Evolutionary conservation across 2,888 invertebrate genomes (phyloP).

Genomic region (Entomobrya proxima): DNA sequence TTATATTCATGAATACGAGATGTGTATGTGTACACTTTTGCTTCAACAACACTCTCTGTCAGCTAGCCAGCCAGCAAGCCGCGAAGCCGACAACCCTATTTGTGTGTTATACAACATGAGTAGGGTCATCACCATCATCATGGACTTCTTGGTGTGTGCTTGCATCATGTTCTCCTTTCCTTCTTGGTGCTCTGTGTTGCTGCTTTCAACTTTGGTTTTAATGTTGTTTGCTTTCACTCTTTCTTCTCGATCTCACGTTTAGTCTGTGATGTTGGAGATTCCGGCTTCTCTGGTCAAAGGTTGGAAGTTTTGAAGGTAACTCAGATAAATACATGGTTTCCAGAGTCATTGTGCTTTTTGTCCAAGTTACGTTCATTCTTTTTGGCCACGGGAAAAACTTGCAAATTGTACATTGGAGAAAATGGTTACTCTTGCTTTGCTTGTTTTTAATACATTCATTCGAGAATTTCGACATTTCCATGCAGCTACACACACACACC

Average conservation of each 20-base stretch:
- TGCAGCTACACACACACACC: not conserved
- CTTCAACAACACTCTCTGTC: not conserved
- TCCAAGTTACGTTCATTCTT: too few species aligned
- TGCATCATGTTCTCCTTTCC: not conserved
- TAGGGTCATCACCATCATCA: conserved; percentile 45
- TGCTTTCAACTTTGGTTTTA: conserved; percentile 24
- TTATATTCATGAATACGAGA: conserved; percentile 56
- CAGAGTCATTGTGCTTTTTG: not conserved
- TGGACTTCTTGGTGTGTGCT: conserved; percentile 3
- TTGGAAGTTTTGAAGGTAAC: not conserved
- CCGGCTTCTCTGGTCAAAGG: conserved; percentile 17
- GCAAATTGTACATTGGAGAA: conserved; percentile 16
- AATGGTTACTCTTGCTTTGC: conserved; percentile 15
- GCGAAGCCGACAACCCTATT: not conserved
- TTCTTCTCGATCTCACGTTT: not conserved
- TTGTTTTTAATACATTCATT: conserved; percentile 49
- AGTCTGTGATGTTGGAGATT: not conserved
- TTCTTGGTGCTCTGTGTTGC: conserved; percentile 15
- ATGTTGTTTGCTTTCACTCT: conserved; percentile 47
- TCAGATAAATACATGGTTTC: not conserved
- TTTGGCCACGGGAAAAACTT: conserved; percentile 21
- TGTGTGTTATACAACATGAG: not conserved
- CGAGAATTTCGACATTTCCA: conserved; percentile 17
- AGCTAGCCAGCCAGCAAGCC: conserved; percentile 32
- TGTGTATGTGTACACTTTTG: conserved; percentile 25